Evolutionary conservation across 2,797 vertebrate species (phyloP), one percentile per base, ranked within the genome.

Genomic region (Anableps anableps): DNA sequence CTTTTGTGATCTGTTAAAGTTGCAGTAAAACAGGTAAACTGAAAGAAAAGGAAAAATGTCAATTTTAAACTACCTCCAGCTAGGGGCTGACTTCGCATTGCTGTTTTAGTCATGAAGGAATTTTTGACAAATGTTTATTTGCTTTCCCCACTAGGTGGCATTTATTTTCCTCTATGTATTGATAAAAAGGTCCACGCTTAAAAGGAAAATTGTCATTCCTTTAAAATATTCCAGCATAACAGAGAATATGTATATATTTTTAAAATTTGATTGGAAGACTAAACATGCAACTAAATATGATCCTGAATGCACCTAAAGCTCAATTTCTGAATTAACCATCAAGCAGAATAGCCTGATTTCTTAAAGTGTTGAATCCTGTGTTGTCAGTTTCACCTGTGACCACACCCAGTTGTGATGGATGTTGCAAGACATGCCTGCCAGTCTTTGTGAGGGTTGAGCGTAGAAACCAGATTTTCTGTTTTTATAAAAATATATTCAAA

Each of bases 41-140:
- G 2, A 31, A 17, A 31, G 4, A 17, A 16, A 26, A 31, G 34
- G 1, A 43, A 26, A 13, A 26, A 68, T 2, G 13, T 4, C 1
- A n/a, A 5, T 41, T 43, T 43, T 5, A 41, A 26, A 41, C 21
- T 43, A 21, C 6, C 41, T 43, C 66, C 21, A 41, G 36, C 19
- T n/a, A 58, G 23, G 8, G 53, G 58, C 72, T 85, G 82, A 85
- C 31, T 87, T 81, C 77, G 78, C 51, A 43, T 8, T 55, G 75
- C 76, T 85, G 55, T 64, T 86, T 74, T 29, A 83, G 82, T 81
- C 80, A 76, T 19, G 17, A 17, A 0, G 78, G 80, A 76, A 80
- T 80, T 41, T 53, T 8, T 83, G 81, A 83, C n/a, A 74, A 34
- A 80, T 23, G 60, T 4, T 48, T 31, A 34, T 3, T 68, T 72